Base-by-base conservation (phyloP, 2,888 invertebrate species). In the Mechanitis mazaeus region DNA sequence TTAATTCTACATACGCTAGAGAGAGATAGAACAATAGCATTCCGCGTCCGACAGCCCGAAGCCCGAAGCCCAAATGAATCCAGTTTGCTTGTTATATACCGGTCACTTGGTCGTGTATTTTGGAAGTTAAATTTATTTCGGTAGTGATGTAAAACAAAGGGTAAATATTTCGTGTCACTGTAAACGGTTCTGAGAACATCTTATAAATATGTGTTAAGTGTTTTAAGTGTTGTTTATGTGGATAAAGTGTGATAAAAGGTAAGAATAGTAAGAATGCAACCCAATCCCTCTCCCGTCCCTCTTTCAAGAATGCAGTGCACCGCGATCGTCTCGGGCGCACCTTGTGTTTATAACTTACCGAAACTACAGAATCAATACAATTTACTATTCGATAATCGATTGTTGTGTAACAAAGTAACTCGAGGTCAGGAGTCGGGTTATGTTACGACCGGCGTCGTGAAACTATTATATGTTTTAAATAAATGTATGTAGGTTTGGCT, bases 241-340 rank as follows among this genome's bases (percentile, higher is more conserved):
- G 68, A 63, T 66, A 74, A 79, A 74, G 67, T 71, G 70, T 71
- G 71, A 72, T 67, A 75, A 76, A 78, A 79, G 89, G 88, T 89
- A 85, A 87, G 85, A 80, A 80, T 82, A 80, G 79, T 77, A 83
- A 86, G 85, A 87, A 87, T 86, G 87, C 83, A 86, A 80, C 75
- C 74, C 79, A 77, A 81, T 80, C 84, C 82, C 84, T 86, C 85
- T 83, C 82, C 84, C 85, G 81, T 84, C 85, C 86, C 87, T 87
- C 85, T 85, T 77, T 76, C 73, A 84, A 84, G 89, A 88, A 89
- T 89, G 87, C 81, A 83, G 70, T 81, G 80, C 82, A 84, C 85
- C 81, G 72, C 71, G 69, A 64, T 71, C 76, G 79, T 80, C 84
- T 78, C 84, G 70, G 76, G 82, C 87, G 87, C 88, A 90, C 88